These are phyloP conservation scores for Calyptommatus sinebrachiatus DNA, from an alignment of 2,113 vertebrate species.

Conservation along the genomic window DNA sequence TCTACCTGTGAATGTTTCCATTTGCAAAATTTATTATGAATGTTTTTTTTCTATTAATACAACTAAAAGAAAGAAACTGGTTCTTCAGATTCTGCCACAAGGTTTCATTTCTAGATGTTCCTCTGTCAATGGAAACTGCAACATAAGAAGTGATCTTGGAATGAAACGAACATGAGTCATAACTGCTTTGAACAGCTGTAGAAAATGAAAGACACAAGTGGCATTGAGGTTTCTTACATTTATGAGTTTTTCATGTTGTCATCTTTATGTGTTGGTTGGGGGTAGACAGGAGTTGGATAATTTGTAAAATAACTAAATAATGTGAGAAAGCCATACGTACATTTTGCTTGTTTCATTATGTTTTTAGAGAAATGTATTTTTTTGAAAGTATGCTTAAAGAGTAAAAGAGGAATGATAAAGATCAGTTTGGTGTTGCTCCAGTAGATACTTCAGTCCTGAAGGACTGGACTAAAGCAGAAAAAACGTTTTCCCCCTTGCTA, in stretches of 20 bases:
- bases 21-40: too few relatives aligned
- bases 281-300: not conserved
- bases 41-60: too few relatives aligned
- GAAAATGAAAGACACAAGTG: not conserved
- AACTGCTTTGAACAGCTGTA: constrained; percentile 37
- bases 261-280: not conserved
- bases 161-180: constrained; percentile 35
- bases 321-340: not conserved
- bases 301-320: not conserved
- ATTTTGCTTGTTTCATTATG: not conserved
- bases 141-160: not conserved
- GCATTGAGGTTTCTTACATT: not conserved
- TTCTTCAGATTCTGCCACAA: not conserved
- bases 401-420: not conserved
- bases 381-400: not conserved
- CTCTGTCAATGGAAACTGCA: not conserved
- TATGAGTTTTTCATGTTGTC: not conserved
- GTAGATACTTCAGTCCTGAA: too few relatives aligned
- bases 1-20: too few relatives aligned
- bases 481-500: too few relatives aligned
- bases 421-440: too few relatives aligned
- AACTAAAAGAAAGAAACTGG: not conserved
- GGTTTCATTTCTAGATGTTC: not conserved
- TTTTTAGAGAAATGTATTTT: not conserved
- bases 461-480: too few relatives aligned